Evolutionary conservation across 2,797 vertebrate genomes (phyloP).

Genomic region (Gallinago solitaria): DNA sequence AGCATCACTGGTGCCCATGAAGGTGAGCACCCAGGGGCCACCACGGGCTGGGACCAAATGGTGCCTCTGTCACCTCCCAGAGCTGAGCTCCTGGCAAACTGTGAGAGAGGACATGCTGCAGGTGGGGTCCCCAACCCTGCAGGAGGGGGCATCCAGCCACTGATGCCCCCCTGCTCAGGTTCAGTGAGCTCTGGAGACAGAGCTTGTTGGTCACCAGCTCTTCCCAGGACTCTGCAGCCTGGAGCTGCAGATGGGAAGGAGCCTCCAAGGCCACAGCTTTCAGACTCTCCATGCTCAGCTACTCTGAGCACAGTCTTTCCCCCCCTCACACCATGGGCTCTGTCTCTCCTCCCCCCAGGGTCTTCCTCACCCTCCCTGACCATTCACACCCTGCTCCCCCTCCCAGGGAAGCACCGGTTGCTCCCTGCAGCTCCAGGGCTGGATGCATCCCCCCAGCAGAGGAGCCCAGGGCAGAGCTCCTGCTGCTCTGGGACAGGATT

Average conservation of each 20-base stretch:
- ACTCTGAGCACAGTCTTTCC: neutral
- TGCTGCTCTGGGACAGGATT: fast-evolving
- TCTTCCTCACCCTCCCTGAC: neutral
- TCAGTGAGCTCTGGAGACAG: too few species aligned
- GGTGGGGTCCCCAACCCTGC: neutral
- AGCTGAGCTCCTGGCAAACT: neutral
- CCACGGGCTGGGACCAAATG: fast-evolving
- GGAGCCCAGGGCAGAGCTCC: neutral
- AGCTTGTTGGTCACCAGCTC: neutral
- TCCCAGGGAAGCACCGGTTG: neutral
- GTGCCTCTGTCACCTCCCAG: neutral
- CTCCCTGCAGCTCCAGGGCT: neutral
- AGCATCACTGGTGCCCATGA: neutral
- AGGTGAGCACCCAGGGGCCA: neutral
- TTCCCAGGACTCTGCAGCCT: neutral
- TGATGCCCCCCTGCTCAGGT: neutral
- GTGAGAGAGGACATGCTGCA: neutral
- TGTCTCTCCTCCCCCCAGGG: neutral
- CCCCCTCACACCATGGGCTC: fast-evolving
- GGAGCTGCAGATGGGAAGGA: neutral
- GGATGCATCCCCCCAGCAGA: neutral
- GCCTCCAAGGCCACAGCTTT: neutral
- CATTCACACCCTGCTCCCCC: neutral
- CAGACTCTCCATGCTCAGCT: neutral
- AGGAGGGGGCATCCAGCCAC: neutral